These are phyloP conservation scores for Drusus annulatus DNA, from an alignment of 1,140 invertebrate species.

Conservation along the genomic window DNA sequence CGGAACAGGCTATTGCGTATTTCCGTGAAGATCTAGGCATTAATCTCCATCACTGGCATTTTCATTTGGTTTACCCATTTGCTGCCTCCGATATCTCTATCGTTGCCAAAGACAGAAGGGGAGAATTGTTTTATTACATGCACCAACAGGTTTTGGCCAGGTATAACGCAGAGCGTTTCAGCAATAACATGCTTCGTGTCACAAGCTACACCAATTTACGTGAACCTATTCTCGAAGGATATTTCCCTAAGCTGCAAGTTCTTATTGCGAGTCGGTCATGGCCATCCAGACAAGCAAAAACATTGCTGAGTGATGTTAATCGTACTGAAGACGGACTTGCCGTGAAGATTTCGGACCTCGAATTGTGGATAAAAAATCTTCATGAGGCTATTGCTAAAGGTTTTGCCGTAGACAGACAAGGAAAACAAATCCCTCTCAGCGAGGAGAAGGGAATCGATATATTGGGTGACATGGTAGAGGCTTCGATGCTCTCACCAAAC, in stretches of 20 bases:
- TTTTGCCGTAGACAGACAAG: slow-evolving; percentile 69
- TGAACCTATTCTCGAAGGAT: slow-evolving; percentile 77
- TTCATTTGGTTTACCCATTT: slow-evolving; percentile 86
- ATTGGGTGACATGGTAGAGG: slow-evolving; percentile 86
- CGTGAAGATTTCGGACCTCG: slow-evolving; percentile 78
- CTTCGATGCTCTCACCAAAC: slow-evolving; percentile 80
- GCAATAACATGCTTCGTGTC: slow-evolving; percentile 75
- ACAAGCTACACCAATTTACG: slow-evolving; percentile 74
- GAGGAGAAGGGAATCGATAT: slow-evolving; percentile 84
- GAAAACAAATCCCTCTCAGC: slow-evolving; percentile 72
- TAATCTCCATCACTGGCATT: slow-evolving; percentile 89
- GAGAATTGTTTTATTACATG: slow-evolving; percentile 86
- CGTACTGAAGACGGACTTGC: slow-evolving; percentile 77
- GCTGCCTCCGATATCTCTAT: slow-evolving; percentile 72
- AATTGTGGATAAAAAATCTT: slow-evolving; percentile 82
- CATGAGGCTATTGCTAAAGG: slow-evolving; percentile 82
- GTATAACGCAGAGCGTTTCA: slow-evolving; percentile 81
- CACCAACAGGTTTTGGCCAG: slow-evolving; percentile 81
- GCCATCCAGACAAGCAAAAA: slow-evolving; percentile 70
- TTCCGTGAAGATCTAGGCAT: slow-evolving; percentile 84
- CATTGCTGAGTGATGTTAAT: slow-evolving; percentile 75
- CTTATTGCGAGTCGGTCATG: slow-evolving; percentile 68
- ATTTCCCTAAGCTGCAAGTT: slow-evolving; percentile 82
- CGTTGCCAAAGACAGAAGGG: slow-evolving; percentile 79
- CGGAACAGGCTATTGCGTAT: slow-evolving; percentile 83